These are phyloP conservation scores for Benthosema pterotum DNA, from an alignment of 2,797 vertebrate species.

Conservation along the genomic window DNA sequence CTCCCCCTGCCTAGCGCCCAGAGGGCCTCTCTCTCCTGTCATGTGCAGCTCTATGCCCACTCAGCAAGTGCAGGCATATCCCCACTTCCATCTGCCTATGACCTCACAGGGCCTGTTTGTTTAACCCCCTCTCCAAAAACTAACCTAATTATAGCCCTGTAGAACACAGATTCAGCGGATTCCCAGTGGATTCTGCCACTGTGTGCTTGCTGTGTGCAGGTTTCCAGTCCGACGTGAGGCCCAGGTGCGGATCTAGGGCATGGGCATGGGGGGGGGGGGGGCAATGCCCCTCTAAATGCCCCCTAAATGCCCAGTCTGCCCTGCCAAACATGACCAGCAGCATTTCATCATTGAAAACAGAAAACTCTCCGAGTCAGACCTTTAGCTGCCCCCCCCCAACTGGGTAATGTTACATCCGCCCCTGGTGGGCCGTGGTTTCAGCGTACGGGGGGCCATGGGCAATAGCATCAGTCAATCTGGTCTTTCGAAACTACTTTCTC, in stretches of 20 bases:
- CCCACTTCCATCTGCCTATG: slow-evolving; percentile 81
- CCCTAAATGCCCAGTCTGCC: too few species aligned
- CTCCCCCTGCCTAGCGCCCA: slow-evolving; percentile 60
- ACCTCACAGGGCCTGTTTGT: slow-evolving; percentile 84
- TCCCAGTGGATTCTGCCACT: slow-evolving; percentile 67
- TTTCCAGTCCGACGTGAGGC: too few species aligned
- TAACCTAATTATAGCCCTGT: slow-evolving; percentile 80
- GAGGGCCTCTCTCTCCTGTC: slow-evolving; percentile 77
- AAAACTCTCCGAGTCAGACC: too few species aligned
- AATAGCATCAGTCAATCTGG: not conserved
- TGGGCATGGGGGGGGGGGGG: too few species aligned
- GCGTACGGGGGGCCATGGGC: not conserved
- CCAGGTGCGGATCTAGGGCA: too few species aligned
- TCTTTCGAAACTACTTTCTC: not conserved
- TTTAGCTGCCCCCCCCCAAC: too few species aligned
- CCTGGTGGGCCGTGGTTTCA: too few species aligned
- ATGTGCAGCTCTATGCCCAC: slow-evolving; percentile 82
- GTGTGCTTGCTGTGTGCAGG: slow-evolving; percentile 33
- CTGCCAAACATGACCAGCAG: too few species aligned
- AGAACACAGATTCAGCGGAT: slow-evolving; percentile 73
- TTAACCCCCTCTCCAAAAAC: slow-evolving; percentile 84
- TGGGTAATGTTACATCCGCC: too few species aligned
- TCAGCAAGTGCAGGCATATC: slow-evolving; percentile 86
- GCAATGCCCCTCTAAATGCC: too few species aligned
- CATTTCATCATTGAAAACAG: too few species aligned